Conservation (phyloP, 2,888 invertebrate genomes). For the Camponotus fellah region DNA sequence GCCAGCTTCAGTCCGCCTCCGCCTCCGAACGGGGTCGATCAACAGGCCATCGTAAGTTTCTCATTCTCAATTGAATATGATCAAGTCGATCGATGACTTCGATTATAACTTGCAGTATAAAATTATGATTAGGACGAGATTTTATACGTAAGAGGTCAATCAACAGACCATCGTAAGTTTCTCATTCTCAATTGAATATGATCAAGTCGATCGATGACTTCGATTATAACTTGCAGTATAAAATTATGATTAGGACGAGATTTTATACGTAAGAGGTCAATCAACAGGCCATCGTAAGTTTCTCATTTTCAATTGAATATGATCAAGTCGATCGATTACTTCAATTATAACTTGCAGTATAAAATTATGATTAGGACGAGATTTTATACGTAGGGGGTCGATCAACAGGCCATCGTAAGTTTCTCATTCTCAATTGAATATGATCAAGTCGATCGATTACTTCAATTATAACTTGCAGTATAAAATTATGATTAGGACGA, state of each 20-base stretch:
- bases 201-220: too few relatives aligned
- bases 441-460: too few relatives aligned
- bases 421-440: too few relatives aligned
- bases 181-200: too few relatives aligned
- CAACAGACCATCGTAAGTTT: too few relatives aligned
- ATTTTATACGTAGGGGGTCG: not conserved
- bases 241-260: too few relatives aligned
- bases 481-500: too few relatives aligned
- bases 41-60: constrained; percentile 83
- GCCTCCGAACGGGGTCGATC: constrained; percentile 87
- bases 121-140: too few relatives aligned
- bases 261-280: constrained; percentile 79
- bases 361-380: not conserved
- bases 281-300: constrained; percentile 84
- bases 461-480: too few relatives aligned
- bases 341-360: constrained; percentile 1
- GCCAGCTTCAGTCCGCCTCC: constrained; percentile 87
- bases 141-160: not conserved
- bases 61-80: constrained; percentile 20
- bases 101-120: constrained; percentile 8
- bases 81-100: constrained; percentile 21
- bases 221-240: too few relatives aligned
- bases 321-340: constrained; percentile 19
- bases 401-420: too few relatives aligned
- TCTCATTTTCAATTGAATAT: constrained; percentile 17